These are phyloP conservation scores for Dromius quadrimaculatus DNA, from an alignment of 2,888 invertebrate genomes.

Conservation along the genomic window DNA sequence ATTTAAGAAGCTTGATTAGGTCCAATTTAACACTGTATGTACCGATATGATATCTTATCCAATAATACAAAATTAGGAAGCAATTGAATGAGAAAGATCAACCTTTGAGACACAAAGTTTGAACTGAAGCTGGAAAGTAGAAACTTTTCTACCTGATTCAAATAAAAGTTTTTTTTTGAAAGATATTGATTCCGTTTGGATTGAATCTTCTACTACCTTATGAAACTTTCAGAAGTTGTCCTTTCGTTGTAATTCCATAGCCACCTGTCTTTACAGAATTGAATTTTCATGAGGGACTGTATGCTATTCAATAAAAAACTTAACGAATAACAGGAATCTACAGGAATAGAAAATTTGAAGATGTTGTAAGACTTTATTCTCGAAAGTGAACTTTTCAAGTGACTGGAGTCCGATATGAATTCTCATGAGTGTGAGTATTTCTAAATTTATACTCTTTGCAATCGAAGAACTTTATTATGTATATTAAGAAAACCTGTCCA, in stretches of 20 bases:
- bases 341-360: conserved; percentile 30
- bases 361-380: conserved; percentile 30
- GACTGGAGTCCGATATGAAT: conserved; percentile 34
- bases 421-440: conserved; percentile 38
- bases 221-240: conserved; percentile 37
- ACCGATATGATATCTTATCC: no score
- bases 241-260: conserved; percentile 43
- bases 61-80: no score
- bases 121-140: no score
- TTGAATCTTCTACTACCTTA: conserved; percentile 23
- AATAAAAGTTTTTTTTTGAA: conserved; percentile 15
- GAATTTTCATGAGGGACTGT: conserved; percentile 41
- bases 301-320: conserved; percentile 38
- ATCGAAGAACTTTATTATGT: conserved; percentile 27
- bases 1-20: no score
- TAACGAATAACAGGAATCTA: conserved; percentile 42
- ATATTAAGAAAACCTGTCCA: no score
- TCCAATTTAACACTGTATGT: no score
- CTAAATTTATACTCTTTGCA: conserved; percentile 23
- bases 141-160: conserved; percentile 23
- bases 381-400: conserved; percentile 37
- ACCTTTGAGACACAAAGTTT: no score
- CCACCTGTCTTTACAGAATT: conserved; percentile 19
- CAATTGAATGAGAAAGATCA: no score
- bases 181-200: conserved; percentile 14